These are phyloP conservation scores for Nymphalis io DNA, from an alignment of 1,140 invertebrate species.

Conservation along the genomic window DNA sequence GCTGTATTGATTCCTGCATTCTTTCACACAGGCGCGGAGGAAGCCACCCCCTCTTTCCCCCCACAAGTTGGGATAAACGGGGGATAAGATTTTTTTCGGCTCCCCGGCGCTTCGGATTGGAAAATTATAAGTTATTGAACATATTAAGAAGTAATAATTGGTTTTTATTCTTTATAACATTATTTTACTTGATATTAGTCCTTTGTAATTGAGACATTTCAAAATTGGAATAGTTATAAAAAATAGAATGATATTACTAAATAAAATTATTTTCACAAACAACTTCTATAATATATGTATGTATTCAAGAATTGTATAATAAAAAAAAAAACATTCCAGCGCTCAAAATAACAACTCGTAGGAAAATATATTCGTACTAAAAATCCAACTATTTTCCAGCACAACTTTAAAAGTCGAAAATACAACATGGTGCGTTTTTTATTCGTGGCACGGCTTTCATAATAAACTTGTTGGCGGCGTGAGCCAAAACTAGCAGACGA, in stretches of 20 bases:
- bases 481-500: slow-evolving; percentile 58
- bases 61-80: slow-evolving; percentile 55
- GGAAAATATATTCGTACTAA: not conserved
- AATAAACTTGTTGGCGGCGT: slow-evolving; percentile 48
- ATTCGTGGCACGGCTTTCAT: slow-evolving; percentile 25
- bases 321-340: not conserved
- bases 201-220: too few species aligned
- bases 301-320: not conserved
- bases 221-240: too few species aligned
- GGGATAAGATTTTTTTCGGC: slow-evolving; percentile 61
- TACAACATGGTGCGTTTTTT: slow-evolving; percentile 5
- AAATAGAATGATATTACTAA: too few species aligned
- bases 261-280: not conserved
- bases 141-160: not conserved
- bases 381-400: not conserved
- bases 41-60: slow-evolving; percentile 40
- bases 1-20: slow-evolving; percentile 78
- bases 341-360: not conserved
- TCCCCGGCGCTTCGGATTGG: slow-evolving; percentile 27
- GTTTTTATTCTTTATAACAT: not conserved
- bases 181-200: not conserved
- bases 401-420: slow-evolving; percentile 7
- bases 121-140: slow-evolving; percentile 13
- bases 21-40: slow-evolving; percentile 76
- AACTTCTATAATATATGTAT: not conserved